Percentiles rank a stretch among this genome's conserved stretches.
These are phyloP conservation scores for Agrochola lychnidis DNA, from an alignment of 2,888 invertebrate species.

Conservation along the genomic window DNA sequence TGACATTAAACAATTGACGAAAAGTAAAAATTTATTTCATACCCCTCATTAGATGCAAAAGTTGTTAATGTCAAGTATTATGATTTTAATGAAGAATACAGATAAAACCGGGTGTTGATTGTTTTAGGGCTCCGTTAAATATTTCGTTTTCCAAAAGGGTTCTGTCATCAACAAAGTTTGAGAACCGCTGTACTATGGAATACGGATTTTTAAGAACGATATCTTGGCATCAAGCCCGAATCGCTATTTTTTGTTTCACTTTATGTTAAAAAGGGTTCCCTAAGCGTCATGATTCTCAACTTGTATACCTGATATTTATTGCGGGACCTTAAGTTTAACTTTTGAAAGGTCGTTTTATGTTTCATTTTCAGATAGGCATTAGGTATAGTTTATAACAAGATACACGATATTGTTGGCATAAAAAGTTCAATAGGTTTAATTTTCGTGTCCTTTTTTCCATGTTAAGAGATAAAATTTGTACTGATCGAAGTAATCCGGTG, in stretches of 20 bases:
- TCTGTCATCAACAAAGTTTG: no score
- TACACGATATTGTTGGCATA: not conserved
- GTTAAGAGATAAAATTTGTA: constrained; percentile 18
- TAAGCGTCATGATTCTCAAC: constrained; percentile 64
- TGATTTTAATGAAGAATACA: no score
- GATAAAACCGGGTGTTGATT: no score
- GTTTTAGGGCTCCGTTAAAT: no score
- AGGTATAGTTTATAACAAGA: not conserved
- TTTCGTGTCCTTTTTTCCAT: not conserved
- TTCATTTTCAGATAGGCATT: constrained; percentile 18
- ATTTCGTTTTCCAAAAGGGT: no score
- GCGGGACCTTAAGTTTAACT: constrained; percentile 9
- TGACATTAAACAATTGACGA: no score
- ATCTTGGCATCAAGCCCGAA: constrained; percentile 78
- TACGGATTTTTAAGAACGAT: constrained; percentile 70
- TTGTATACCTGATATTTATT: constrained; percentile 59
- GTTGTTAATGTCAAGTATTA: no score
- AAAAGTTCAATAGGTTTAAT: constrained; percentile 13
- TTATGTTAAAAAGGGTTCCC: constrained; percentile 79
- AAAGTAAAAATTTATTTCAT: no score
- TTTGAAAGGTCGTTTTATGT: constrained; percentile 27
- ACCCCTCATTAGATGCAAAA: no score
- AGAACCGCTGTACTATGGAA: constrained; percentile 50
- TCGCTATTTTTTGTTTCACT: constrained; percentile 72
- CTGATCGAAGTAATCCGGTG: constrained; percentile 56